A percentile compares a stretch with the other conserved stretches of the same genome.
These are phyloP conservation scores for Danio tinwini DNA, from an alignment of 2,797 vertebrate genomes.

Conservation along the genomic window DNA sequence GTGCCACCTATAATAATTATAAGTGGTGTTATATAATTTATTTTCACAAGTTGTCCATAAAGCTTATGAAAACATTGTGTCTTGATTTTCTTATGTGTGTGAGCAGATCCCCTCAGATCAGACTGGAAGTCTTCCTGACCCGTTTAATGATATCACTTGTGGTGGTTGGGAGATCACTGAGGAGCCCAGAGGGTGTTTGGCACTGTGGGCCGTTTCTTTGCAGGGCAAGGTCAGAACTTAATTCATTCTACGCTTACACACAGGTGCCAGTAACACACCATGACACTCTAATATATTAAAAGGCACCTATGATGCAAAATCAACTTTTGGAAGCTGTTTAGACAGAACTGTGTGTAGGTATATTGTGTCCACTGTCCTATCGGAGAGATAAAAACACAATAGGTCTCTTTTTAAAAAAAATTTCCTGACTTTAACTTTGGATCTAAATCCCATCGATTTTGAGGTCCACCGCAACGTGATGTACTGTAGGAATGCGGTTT, in stretches of 20 bases:
- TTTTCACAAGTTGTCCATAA: not conserved
- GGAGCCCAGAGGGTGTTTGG: slow-evolving; percentile 88
- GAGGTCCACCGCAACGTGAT: too few species aligned
- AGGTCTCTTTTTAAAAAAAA: too few species aligned
- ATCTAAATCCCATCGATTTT: too few species aligned
- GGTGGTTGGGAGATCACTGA: slow-evolving; percentile 95
- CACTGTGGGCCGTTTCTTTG: slow-evolving; percentile 92
- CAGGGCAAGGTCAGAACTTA: slow-evolving; percentile 87
- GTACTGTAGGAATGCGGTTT: too few species aligned
- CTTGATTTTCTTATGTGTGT: slow-evolving; percentile 43
- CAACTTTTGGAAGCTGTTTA: too few species aligned
- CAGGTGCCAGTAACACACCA: not conserved
- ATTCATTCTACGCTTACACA: not conserved
- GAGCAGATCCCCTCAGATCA: slow-evolving; percentile 85
- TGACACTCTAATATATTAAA: too few species aligned
- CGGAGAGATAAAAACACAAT: too few species aligned
- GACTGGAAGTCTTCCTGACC: slow-evolving; percentile 84
- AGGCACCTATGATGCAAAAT: too few species aligned
- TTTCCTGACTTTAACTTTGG: too few species aligned
- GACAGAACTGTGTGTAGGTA: too few species aligned
- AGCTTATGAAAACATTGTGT: slow-evolving; percentile 1
- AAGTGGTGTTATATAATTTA: not conserved
- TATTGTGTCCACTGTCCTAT: too few species aligned
- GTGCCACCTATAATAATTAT: too few species aligned
- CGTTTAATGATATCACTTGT: slow-evolving; percentile 92